Base-by-base conservation (phyloP, 2,113 vertebrate genomes). In the Alaudala cheleensis region DNA sequence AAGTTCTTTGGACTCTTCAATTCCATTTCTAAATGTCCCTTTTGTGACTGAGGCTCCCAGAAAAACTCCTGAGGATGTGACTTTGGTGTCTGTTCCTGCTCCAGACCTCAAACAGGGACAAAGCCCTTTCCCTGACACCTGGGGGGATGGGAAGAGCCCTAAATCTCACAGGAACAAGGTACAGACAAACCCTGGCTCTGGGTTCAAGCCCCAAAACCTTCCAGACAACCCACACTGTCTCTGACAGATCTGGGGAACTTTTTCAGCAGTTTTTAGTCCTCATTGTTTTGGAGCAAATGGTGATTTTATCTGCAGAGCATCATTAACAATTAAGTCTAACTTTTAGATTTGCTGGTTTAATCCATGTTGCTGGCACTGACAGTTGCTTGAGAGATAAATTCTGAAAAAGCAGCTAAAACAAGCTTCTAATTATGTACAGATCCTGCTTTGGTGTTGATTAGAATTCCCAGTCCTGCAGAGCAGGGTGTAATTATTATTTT, bases 401-500 rank as follows among this genome's bases (percentile, higher is more conserved):
- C 78, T 76, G 78, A 66, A 92, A 88, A 90, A 76, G 33, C 67
- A 80, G 24, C 71, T 50, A 54, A 94, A 92, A 65, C 62, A 90
- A 96, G 85, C 42, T 95, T 64, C 95, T 94, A 95, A 97, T 94
- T 96, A 87, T 34, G 29, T 86, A 61, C 78, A 92, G 65, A 79
- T 92, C 73, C 93, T 89, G 65, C 86, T 80, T 87, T 73, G 70
- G 79, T 77, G 87, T 72, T 95, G 93, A 96, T 97, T 92, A 95
- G 73, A 95, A 96, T 95, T 94, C 67, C 74, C 71, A 54, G 74
- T 58, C 87, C 92, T 93, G 92, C 85, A 77, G 92, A 94, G 92
- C 66, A 73, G 81, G 66, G 29, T 94, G 45, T 92, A 95, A 95
- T 96, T 92, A 95, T 82, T 96, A 93, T 94, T 96, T 94, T 90